A percentile compares a stretch with the other conserved stretches of the same genome.
Evolutionary conservation across 1,140 invertebrate genomes (phyloP).

Genomic region (Cydia fagiglandana): DNA sequence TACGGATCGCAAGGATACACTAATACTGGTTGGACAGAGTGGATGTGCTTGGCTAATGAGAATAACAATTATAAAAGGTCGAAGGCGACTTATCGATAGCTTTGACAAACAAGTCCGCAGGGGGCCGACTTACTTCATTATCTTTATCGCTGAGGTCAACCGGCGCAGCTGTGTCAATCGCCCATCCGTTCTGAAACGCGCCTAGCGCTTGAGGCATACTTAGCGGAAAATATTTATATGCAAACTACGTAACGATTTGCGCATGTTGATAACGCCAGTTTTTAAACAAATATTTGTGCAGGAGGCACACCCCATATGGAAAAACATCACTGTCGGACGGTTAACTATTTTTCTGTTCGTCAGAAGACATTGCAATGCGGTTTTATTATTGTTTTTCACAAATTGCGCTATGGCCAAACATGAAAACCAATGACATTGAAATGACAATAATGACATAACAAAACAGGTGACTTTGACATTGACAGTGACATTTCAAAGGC

Average conservation of each 20-base stretch:
- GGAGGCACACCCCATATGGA: not conserved
- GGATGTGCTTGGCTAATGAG: not conserved
- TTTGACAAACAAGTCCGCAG: constrained; percentile 69
- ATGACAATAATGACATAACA: not conserved
- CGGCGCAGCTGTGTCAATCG: constrained; percentile 67
- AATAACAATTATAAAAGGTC: constrained; percentile 46
- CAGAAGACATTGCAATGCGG: not conserved
- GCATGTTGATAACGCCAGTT: constrained; percentile 8
- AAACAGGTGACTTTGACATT: constrained; percentile 27
- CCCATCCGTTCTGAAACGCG: constrained; percentile 68
- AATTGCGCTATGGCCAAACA: not conserved
- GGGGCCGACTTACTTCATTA: constrained; percentile 74
- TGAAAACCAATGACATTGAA: not conserved
- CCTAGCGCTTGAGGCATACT: constrained; percentile 56
- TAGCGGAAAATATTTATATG: constrained; percentile 9
- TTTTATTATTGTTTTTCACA: not conserved
- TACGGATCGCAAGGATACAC: not conserved
- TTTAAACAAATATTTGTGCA: constrained; percentile 14
- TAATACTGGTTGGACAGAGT: not conserved
- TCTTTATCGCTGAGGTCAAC: constrained; percentile 65
- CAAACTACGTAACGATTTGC: constrained; percentile 18
- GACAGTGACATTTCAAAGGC: constrained; percentile 10
- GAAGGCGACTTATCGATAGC: constrained; percentile 57
- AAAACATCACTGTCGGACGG: not conserved
- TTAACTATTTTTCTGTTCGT: not conserved